Conservation (phyloP, 2,797 vertebrate species). For the Sphaeramia orbicularis region DNA sequence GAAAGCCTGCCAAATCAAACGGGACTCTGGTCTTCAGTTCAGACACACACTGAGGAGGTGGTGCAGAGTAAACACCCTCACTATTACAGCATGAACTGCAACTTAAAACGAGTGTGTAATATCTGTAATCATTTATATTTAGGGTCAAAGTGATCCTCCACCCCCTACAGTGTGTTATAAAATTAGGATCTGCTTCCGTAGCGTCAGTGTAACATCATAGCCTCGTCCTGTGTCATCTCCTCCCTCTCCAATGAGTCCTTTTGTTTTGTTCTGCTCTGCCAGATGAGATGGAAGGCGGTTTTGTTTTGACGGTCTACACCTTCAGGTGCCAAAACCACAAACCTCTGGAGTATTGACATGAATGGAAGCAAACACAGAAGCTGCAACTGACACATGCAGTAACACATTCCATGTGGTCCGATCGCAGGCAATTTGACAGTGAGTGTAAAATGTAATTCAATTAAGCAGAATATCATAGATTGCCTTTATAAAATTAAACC, state of each 20-base stretch:
- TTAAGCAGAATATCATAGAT: background rate
- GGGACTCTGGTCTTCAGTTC: conserved; percentile 24
- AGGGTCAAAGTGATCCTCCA: conserved; percentile 6
- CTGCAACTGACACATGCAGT: conserved; percentile 31
- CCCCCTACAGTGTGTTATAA: background rate
- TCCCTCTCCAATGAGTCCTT: conserved; percentile 27
- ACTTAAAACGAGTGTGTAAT: background rate
- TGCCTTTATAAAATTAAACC: background rate
- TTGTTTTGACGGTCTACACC: conserved; percentile 77
- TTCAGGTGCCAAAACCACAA: conserved; percentile 76
- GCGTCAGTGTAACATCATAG: conserved; percentile 21
- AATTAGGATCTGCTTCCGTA: conserved; percentile 23
- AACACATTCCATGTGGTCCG: conserved; percentile 8
- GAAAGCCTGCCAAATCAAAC: conserved; percentile 22
- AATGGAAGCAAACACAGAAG: conserved; percentile 60
- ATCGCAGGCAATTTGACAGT: conserved; percentile 8
- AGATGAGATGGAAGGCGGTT: conserved; percentile 69
- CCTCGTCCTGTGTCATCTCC: conserved; percentile 33
- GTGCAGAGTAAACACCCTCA: no score
- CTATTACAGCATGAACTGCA: background rate
- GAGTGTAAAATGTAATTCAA: conserved; percentile 2
- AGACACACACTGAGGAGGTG: background rate
- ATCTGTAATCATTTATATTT: background rate
- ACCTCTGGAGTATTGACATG: conserved; percentile 62
- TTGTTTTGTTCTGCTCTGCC: conserved; percentile 65